Conservation (phyloP, 2,113 vertebrate species). For the Rhinoderma darwinii region DNA sequence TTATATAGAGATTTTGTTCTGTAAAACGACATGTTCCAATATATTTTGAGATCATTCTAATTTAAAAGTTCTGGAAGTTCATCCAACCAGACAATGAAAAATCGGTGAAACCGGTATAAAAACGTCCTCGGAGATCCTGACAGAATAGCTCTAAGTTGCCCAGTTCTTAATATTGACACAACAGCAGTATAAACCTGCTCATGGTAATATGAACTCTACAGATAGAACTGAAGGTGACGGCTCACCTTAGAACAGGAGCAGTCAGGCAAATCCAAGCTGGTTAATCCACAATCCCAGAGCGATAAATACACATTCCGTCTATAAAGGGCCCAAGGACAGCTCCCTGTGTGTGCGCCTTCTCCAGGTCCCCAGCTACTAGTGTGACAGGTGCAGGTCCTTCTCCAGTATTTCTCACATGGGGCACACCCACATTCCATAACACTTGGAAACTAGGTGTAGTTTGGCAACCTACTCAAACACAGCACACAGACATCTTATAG, state of each 20-base stretch:
- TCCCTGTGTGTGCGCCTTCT: conserved; percentile 11
- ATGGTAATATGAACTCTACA: not conserved
- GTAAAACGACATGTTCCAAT: no score
- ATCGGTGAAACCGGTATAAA: not conserved
- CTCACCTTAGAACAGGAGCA: conserved; percentile 47
- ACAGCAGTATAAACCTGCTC: no score
- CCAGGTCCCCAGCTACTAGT: conserved; percentile 21
- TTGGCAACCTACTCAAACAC: conserved; percentile 37
- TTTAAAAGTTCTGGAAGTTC: no score
- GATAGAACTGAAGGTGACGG: not conserved
- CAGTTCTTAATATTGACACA: not conserved
- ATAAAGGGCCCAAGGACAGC: not conserved
- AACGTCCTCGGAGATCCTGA: not conserved
- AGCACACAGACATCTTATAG: conserved; percentile 1
- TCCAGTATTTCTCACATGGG: conserved; percentile 34
- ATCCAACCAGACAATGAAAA: no score
- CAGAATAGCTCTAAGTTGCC: not conserved
- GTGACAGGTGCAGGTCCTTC: conserved; percentile 48
- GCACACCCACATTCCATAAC: conserved; percentile 56
- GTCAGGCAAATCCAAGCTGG: conserved; percentile 17
- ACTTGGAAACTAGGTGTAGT: conserved; percentile 45
- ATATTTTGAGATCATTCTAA: no score
- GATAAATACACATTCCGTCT: conserved; percentile 31
- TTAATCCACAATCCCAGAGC: conserved; percentile 52
- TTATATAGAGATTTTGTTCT: no score